These are phyloP conservation scores for Hydrotaea diabolus DNA, from an alignment of 2,888 invertebrate species.

Conservation along the genomic window DNA sequence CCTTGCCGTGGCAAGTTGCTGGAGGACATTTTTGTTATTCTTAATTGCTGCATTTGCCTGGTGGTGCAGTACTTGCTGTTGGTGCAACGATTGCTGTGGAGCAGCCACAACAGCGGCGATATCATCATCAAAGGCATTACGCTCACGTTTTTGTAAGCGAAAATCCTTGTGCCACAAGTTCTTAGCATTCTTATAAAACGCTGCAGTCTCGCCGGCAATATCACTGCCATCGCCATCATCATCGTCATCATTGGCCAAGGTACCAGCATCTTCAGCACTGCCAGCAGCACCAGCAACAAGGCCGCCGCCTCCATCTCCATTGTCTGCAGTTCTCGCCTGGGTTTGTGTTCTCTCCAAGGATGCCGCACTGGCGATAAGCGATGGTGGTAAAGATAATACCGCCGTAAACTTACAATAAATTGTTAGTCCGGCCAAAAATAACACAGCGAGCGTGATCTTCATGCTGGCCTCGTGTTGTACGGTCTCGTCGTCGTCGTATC, in stretches of 20 bases:
- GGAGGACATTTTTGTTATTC: slow-evolving; percentile 44
- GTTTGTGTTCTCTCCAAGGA: slow-evolving; percentile 70
- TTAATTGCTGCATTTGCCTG: slow-evolving; percentile 43
- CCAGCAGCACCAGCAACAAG: slow-evolving; percentile 42
- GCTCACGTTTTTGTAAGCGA: slow-evolving; percentile 61
- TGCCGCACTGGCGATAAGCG: slow-evolving; percentile 77
- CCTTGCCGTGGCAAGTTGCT: slow-evolving; percentile 57
- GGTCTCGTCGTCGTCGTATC: slow-evolving; percentile 8
- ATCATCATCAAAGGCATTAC: slow-evolving; percentile 60
- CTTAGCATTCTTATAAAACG: slow-evolving; percentile 55
- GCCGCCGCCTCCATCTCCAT: slow-evolving; percentile 40
- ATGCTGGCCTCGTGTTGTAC: slow-evolving; percentile 71
- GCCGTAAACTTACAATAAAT: slow-evolving; percentile 77
- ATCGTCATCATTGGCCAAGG: neutral
- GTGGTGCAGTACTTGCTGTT: slow-evolving; percentile 1
- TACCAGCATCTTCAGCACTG: slow-evolving; percentile 59
- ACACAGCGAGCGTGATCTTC: slow-evolving; percentile 77
- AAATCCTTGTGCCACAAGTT: slow-evolving; percentile 64
- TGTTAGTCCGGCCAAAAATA: slow-evolving; percentile 74
- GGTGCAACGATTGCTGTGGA: neutral
- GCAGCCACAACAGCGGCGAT: slow-evolving; percentile 33
- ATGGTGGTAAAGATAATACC: slow-evolving; percentile 79
- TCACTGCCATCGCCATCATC: slow-evolving; percentile 20
- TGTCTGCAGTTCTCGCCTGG: slow-evolving; percentile 39
- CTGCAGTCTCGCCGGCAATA: slow-evolving; percentile 6